phyloP scores from a whole-genome alignment of 2,888 invertebrate genomes.

The Habroteleia sp. region DNA sequence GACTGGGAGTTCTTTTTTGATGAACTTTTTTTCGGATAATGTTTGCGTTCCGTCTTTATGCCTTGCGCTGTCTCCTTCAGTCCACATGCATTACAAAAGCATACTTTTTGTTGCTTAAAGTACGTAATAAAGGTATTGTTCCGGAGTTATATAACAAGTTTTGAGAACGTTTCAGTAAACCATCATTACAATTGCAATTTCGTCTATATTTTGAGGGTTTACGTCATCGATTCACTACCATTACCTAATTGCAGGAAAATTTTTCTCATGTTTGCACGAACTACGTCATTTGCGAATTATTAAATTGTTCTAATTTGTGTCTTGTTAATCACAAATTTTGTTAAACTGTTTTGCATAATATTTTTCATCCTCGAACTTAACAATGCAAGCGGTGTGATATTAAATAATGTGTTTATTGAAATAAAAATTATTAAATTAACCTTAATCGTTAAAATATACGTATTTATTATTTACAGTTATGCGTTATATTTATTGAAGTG shows the following conservation, averaged over 20 bases:
- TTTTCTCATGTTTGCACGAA: neutral
- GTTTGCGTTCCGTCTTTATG: neutral
- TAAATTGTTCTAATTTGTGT: neutral
- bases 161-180: conserved; percentile 11
- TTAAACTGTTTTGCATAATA: too few species aligned
- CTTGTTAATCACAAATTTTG: neutral
- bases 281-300: neutral
- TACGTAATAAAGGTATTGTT: conserved; percentile 40
- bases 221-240: conserved; percentile 1
- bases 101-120: conserved; percentile 18
- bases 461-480: too few species aligned
- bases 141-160: conserved; percentile 22
- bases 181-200: conserved; percentile 18
- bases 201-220: neutral
- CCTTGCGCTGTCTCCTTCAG: conserved; percentile 15
- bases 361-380: too few species aligned
- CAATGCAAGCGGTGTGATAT: too few species aligned
- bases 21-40: neutral
- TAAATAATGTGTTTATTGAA: too few species aligned
- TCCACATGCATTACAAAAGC: conserved; percentile 15
- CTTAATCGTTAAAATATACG: too few species aligned
- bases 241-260: neutral
- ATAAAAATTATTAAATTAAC: too few species aligned
- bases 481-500: too few species aligned
- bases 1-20: neutral